phyloP scores from a whole-genome alignment of 2,113 vertebrate genomes.

The Lasiurus cinereus region DNA sequence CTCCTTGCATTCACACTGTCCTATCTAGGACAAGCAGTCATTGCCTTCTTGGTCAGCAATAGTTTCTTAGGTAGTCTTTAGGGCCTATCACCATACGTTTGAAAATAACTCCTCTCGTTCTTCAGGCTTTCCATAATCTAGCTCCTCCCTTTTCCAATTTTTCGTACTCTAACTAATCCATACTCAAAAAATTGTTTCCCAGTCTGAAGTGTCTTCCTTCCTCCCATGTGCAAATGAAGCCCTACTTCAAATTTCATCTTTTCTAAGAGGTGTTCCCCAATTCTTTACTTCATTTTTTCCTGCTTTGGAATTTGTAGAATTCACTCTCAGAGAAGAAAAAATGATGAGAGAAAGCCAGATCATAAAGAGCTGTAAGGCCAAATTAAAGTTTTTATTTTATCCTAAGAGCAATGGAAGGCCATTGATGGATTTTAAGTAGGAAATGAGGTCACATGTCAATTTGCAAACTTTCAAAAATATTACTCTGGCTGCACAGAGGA shows the following conservation, averaged over 20 bases:
- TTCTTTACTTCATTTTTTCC: neutral
- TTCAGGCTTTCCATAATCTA: slow-evolving; percentile 6
- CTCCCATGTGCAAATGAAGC: neutral
- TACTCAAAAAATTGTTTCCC: slow-evolving; percentile 18
- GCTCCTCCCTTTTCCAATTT: slow-evolving; percentile 3
- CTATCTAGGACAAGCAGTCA: neutral
- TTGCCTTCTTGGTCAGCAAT: neutral
- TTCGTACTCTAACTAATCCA: neutral
- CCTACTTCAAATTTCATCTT: neutral
- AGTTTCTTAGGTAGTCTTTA: neutral
- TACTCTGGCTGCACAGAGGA: slow-evolving; percentile 11
- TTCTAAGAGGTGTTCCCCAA: neutral
- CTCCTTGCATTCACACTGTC: neutral
- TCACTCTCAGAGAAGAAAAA: neutral
- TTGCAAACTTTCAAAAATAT: slow-evolving; percentile 63
- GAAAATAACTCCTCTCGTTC: slow-evolving; percentile 5
- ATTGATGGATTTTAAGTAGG: neutral
- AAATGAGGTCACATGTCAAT: slow-evolving; percentile 8
- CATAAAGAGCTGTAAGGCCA: neutral
- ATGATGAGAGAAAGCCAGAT: neutral
- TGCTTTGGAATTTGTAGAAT: neutral
- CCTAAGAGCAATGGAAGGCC: slow-evolving; percentile 38
- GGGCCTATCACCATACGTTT: neutral
- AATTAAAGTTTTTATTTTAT: slow-evolving; percentile 32
- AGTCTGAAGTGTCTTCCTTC: neutral